Conservation (phyloP, 1,140 invertebrate genomes). For the Anoplolepis gracilipes region DNA sequence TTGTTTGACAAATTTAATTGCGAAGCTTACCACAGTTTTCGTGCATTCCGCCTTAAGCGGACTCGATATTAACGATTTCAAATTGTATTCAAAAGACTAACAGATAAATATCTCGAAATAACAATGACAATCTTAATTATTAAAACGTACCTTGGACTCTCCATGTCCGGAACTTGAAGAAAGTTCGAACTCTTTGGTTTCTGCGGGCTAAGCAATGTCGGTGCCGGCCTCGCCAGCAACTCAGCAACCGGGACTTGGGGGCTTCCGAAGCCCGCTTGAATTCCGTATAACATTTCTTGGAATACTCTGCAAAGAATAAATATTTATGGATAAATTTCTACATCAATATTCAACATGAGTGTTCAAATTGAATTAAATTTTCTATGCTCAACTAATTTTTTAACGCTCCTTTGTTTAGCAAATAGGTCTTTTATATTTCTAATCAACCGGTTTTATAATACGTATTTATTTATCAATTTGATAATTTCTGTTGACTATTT, state of each 20-base stretch:
- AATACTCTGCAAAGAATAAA: conserved; percentile 87
- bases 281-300: conserved; percentile 98
- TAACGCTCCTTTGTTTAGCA: not conserved
- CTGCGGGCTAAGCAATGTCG: conserved; percentile 93
- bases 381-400: not conserved
- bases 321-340: conserved; percentile 20
- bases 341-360: not conserved
- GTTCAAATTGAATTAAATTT: not conserved
- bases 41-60: conserved; percentile 1
- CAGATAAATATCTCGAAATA: conserved; percentile 4
- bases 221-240: conserved; percentile 93
- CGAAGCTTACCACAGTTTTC: conserved; percentile 14
- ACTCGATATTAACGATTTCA: conserved; percentile 8
- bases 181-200: conserved; percentile 97
- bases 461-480: not conserved
- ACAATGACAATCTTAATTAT: conserved; percentile 22
- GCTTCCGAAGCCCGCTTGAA: conserved; percentile 96
- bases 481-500: not conserved
- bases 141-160: conserved; percentile 87
- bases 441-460: not conserved
- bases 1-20: conserved; percentile 13
- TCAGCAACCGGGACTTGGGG: conserved; percentile 96
- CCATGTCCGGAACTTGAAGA: conserved; percentile 93
- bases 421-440: not conserved
- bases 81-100: conserved; percentile 44